A percentile compares a stretch with the other conserved stretches of the same genome.
phyloP scores from a whole-genome alignment of 2,797 vertebrate species.

The Esox masquinongy region DNA sequence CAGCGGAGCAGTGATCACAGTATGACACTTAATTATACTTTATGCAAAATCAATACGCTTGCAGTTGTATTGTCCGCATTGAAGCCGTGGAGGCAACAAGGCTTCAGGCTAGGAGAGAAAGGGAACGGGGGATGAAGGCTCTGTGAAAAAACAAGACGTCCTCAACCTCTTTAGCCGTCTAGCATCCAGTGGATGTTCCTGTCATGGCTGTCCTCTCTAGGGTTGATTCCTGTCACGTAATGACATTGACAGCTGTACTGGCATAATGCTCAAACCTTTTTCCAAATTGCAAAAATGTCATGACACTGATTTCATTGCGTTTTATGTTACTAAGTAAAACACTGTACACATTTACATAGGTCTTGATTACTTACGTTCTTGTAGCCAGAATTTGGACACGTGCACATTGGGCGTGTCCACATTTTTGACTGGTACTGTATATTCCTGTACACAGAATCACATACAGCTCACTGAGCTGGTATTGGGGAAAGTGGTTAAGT shows the following conservation, averaged over 20 bases:
- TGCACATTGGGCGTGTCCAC: neutral
- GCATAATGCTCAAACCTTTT: conserved; percentile 19
- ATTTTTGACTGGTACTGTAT: neutral
- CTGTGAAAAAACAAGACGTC: neutral
- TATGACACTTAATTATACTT: conserved; percentile 67
- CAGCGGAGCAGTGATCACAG: conserved; percentile 48
- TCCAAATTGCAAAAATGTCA: no score
- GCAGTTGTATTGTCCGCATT: conserved; percentile 27
- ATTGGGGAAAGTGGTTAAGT: conserved; percentile 46
- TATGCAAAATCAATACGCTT: conserved; percentile 70
- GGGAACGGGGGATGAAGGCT: neutral
- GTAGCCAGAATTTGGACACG: no score
- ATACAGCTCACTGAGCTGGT: conserved; percentile 23
- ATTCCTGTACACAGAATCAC: conserved; percentile 41
- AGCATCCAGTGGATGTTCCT: conserved; percentile 46
- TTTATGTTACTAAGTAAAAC: neutral
- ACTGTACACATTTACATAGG: neutral
- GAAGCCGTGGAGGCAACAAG: conserved; percentile 1
- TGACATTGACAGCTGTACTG: conserved; percentile 66
- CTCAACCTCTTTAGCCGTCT: conserved; percentile 21
- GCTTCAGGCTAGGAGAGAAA: neutral
- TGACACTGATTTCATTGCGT: neutral
- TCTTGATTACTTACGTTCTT: neutral
- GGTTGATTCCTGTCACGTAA: conserved; percentile 60
- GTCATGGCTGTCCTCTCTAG: conserved; percentile 60